Evolutionary conservation across 2,888 invertebrate genomes (phyloP), one percentile per base, ranked within the genome.

Genomic region (Pyrrhosoma nymphula): DNA sequence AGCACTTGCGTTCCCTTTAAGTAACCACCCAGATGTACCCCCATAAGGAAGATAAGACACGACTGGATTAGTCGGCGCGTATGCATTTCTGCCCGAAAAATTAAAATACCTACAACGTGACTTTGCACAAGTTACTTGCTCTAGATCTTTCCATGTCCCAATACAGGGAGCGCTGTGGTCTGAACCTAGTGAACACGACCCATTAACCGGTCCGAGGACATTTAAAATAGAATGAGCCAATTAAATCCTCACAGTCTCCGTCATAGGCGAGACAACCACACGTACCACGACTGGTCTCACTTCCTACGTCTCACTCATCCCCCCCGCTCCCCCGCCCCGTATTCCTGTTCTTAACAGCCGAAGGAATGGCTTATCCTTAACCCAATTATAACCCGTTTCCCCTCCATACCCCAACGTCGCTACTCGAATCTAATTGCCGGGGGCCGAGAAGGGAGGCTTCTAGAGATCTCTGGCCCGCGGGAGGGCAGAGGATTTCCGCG

Each of bases 331-430:
- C 60, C 20, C 60, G 3, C 16, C 18, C 60, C 60, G 47, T n/a
- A 69, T 69, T 69, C 82, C 82, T 26, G 69, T 23, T 69, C 69
- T 82, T 82, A 82, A 82, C 82, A 82, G 82, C 35, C 82, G 82
- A 82, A 82, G 82, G 82, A 82, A 82, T 82, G 82, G 82, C 82
- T 82, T 82, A 82, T 82, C 82, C 82, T 30, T 82, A 82, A 82
- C 82, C 82, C 82, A 82, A 82, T 82, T 82, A 82, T 82, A 82
- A 82, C 30, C 82, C 30, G n/a, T 82, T 35, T n/a, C 30, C 30
- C 60, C 60, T 60, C n/a, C n/a, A 26, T 23, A 69, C 69, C 69
- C 12, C 23, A 20, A 26, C 69, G 20, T 69, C 82, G 16, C 82
- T 35, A 82, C 82, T 82, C 82, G 82, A 82, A 35, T 82, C 82